A percentile compares a stretch with the other conserved stretches of the same genome.
These are phyloP conservation scores for rat (Rattus norvegicus) DNA, from an alignment of 2,113 vertebrate species.

Conservation along the genomic window GRCr8 NC_086026.1:18976501-18977000, in stretches of 20 bases:
- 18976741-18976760: constrained; percentile 94
- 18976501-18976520: neutral
- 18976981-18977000: neutral
- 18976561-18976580: constrained; percentile 22
- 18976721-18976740: constrained; percentile 95
- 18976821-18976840: constrained; percentile 94
- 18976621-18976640: constrained; percentile 94
- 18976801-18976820: constrained; percentile 93
- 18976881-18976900: neutral
- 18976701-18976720: constrained; percentile 96
- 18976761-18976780: constrained; percentile 95
- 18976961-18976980: neutral
- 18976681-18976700: constrained; percentile 99
- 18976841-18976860: neutral
- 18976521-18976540: neutral
- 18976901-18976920: neutral
- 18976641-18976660: constrained; percentile 98
- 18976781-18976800: constrained; percentile 91
- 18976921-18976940: neutral
- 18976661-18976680: constrained; percentile 97
- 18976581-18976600: constrained; percentile 7
- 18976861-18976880: neutral
- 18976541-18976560: neutral
- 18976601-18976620: constrained; percentile 19
- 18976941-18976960: neutral